Conservation (phyloP, 2,113 vertebrate species). For the Larimichthys crocea region DNA sequence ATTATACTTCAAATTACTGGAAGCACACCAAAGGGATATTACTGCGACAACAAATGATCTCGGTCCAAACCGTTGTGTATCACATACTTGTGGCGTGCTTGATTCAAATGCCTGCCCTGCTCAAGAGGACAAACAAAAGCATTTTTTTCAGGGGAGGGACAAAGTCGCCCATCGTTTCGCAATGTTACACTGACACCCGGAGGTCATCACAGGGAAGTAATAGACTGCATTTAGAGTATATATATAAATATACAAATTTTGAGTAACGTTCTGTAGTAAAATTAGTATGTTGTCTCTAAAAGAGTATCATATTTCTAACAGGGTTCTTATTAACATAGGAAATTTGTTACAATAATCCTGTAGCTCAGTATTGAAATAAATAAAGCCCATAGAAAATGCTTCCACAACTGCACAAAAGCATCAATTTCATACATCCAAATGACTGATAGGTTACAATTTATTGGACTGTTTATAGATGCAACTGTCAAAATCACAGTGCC, state of each 20-base stretch:
- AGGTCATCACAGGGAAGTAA: neutral
- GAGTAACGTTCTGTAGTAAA: too few species aligned
- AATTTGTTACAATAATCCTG: too few species aligned
- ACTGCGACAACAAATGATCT: neutral
- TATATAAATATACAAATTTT: too few species aligned
- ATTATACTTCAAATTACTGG: slow-evolving; percentile 12
- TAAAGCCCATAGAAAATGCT: too few species aligned
- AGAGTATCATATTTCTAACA: too few species aligned
- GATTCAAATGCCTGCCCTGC: neutral
- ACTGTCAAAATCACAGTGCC: neutral
- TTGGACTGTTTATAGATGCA: neutral
- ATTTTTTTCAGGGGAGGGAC: slow-evolving; percentile 18
- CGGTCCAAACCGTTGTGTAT: neutral
- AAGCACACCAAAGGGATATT: too few species aligned
- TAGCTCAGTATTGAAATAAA: too few species aligned
- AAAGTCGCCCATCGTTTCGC: neutral
- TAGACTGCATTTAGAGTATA: too few species aligned
- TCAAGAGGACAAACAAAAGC: slow-evolving; percentile 32
- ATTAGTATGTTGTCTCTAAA: too few species aligned
- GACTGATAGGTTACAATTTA: neutral
- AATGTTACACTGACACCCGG: slow-evolving; percentile 56
- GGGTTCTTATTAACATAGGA: too few species aligned
- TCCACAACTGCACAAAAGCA: neutral
- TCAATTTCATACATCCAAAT: rapidly evolving
- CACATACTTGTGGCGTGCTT: neutral